Evolutionary conservation across 2,888 invertebrate species (phyloP).

Genomic region (Pegoplata infirma): DNA sequence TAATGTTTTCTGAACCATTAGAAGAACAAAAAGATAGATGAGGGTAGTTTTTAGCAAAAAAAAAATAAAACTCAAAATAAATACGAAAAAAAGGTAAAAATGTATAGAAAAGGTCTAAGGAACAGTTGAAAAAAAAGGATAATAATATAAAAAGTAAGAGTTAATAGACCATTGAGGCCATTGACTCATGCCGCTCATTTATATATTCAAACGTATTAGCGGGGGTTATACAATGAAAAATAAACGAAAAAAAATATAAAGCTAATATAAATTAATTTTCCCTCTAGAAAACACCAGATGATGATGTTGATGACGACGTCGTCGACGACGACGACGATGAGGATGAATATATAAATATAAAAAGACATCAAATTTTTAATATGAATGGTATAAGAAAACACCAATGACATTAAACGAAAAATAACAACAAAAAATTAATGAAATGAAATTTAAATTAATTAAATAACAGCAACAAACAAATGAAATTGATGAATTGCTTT

Average conservation of each 20-base stretch:
- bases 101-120: background rate
- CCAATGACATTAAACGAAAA: background rate
- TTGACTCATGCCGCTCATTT: conserved; percentile 40
- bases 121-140: background rate
- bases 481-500: conserved; percentile 60
- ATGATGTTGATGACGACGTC: conserved; percentile 15
- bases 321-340: conserved; percentile 30
- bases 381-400: too few relatives aligned
- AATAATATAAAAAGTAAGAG: conserved; percentile 49
- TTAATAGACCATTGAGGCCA: conserved; percentile 54
- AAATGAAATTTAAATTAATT: conserved; percentile 61
- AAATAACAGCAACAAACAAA: conserved; percentile 30
- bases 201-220: background rate
- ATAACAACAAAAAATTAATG: background rate
- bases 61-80: background rate
- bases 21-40: background rate
- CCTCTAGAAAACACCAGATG: conserved; percentile 10
- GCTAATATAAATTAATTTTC: conserved; percentile 40
- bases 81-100: background rate
- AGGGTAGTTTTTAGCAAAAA: background rate
- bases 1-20: background rate
- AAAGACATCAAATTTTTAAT: conserved; percentile 42
- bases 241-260: background rate
- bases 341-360: conserved; percentile 41
- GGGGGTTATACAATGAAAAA: background rate